Evolutionary conservation across 2,797 vertebrate species (phyloP), one percentile per base, ranked within the genome.

Genomic region (Crocodylus rhombifer): DNA sequence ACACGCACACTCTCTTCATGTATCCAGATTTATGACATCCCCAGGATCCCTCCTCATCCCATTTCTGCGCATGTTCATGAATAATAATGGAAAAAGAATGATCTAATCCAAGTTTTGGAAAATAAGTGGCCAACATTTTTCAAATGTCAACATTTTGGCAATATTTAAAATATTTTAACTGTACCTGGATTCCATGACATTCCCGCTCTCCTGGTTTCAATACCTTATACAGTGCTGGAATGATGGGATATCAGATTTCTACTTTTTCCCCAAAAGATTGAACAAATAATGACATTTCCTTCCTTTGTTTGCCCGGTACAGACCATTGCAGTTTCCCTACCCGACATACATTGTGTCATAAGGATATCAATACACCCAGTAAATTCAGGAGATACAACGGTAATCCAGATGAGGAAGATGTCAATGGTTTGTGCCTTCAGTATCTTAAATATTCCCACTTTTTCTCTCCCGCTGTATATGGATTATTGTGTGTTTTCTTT

Each of bases 101-200:
- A 42, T 42, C 42, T 42, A 42, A 42, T 7, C 42, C 42, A 42
- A 42, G 42, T 42, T 8, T 42, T 42, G 64, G 7, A 28, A 65
- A 65, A n/a, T n/a, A 65, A 5, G 33, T 1, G 55, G 42, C 17
- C 94, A 93, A 87, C 88, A 93, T 95, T 95, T 96, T 93, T 86
- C 64, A 67, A 67, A 20, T 33, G 42, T 42, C 42, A 42, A 42
- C 42, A 42, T 33, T 67, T 67, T 67, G 18, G 33, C n/a, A 67
- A n/a, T 11, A 42, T 8, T 42, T 42, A 8, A 8, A 42, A 42
- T 42, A 42, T 42, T 42, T 42, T 42, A 42, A 42, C 42, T 42
- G 42, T 42, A 42, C 42, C 42, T 42, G 42, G 42, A 42, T 33
- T 33, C 33, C 30, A 21, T 67, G 30, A 33, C 33, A 12, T 33